phyloP scores from a whole-genome alignment of 2,113 vertebrate species.

The Malaclemys terrapin region DNA sequence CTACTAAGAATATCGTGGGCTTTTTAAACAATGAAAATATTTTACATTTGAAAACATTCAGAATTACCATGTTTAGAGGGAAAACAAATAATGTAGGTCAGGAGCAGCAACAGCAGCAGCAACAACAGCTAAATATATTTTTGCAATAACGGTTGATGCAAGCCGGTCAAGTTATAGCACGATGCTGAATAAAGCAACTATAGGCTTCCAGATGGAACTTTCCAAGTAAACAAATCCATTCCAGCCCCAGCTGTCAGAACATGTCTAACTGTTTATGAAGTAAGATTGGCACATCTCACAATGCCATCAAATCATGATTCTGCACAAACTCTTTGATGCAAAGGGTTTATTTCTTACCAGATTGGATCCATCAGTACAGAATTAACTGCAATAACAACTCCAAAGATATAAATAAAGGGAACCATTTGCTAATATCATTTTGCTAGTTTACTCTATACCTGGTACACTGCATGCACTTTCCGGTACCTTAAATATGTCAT shows the following conservation, averaged over 20 bases:
- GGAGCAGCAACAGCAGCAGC: fast-evolving
- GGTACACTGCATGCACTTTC: not conserved
- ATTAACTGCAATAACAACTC: not conserved
- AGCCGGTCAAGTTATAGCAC: not conserved
- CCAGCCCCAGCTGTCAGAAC: conserved; percentile 60
- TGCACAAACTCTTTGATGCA: not conserved
- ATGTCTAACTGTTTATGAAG: conserved; percentile 45
- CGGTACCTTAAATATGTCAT: not conserved
- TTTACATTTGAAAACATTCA: not conserved
- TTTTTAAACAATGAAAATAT: not conserved
- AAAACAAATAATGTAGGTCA: not conserved
- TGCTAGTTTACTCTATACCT: not conserved
- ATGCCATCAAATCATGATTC: not conserved
- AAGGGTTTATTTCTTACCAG: conserved; percentile 13
- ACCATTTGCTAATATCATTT: not conserved
- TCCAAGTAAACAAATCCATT: conserved; percentile 64
- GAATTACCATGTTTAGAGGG: not conserved
- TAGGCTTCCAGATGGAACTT: conserved; percentile 41
- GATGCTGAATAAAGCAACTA: conserved; percentile 49
- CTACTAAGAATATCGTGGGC: not conserved
- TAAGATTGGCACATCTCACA: not conserved
- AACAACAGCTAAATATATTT: not conserved
- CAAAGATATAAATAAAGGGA: conserved; percentile 6
- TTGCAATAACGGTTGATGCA: conserved; percentile 44
- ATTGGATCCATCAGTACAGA: not conserved